These are phyloP conservation scores for Amblyteles armatorius DNA, from an alignment of 2,888 invertebrate genomes.

Conservation along the genomic window DNA sequence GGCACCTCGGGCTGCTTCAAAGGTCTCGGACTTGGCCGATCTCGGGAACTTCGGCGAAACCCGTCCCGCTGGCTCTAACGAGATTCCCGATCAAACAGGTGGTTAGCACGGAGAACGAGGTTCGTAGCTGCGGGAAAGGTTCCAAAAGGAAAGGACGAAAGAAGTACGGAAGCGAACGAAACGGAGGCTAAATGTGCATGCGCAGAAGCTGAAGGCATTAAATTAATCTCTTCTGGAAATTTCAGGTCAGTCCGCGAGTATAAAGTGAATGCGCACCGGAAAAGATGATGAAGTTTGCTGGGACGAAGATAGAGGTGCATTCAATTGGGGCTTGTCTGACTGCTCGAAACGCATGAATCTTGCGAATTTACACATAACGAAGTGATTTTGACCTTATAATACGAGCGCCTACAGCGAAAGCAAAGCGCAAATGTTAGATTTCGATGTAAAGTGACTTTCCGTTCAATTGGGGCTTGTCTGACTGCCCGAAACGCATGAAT, in stretches of 20 bases:
- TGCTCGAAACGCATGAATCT: too few relatives aligned
- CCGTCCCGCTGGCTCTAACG: conserved; percentile 83
- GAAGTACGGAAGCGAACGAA: conserved; percentile 32
- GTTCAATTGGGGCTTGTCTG: too few relatives aligned
- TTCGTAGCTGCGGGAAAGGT: conserved; percentile 6
- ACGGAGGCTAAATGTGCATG: not conserved
- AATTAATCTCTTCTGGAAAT: not conserved
- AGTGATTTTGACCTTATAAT: too few relatives aligned
- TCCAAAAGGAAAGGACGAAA: conserved; percentile 24
- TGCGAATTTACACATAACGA: too few relatives aligned
- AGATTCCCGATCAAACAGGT: conserved; percentile 63
- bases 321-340: not conserved
- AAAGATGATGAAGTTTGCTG: not conserved
- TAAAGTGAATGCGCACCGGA: not conserved
- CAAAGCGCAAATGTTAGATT: too few relatives aligned
- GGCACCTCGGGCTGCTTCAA: conserved; percentile 78
- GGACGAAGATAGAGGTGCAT: not conserved
- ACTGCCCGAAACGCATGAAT: too few relatives aligned
- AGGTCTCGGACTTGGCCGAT: conserved; percentile 85
- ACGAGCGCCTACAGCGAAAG: too few relatives aligned
- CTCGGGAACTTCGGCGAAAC: conserved; percentile 83
- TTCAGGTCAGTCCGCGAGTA: not conserved
- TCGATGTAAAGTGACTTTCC: too few relatives aligned
- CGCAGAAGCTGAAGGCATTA: not conserved
- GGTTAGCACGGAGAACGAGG: conserved; percentile 49